Conservation (phyloP, 53 echinoderm and acorn worm genomes). For the Henricia sp. region DNA sequence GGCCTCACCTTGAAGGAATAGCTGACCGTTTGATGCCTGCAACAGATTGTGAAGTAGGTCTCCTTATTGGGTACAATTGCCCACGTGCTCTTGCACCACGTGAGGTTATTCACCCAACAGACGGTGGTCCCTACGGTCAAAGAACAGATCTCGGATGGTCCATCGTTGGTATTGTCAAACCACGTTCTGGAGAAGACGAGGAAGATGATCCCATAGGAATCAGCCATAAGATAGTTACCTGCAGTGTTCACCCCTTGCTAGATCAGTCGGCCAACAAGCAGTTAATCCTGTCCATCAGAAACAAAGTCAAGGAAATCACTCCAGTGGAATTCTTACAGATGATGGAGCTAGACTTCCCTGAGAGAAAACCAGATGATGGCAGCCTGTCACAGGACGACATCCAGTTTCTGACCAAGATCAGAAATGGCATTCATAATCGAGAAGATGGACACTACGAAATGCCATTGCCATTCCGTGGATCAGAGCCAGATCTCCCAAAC, state of each 20-base stretch:
- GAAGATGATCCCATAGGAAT: constrained; percentile 44
- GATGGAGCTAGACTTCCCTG: constrained; percentile 61
- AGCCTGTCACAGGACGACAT: constrained; percentile 28
- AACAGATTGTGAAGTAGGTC: constrained; percentile 44
- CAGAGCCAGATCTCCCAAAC: constrained; percentile 47
- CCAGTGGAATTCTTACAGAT: constrained; percentile 41
- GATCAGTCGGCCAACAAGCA: not conserved
- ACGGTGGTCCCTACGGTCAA: constrained; percentile 44
- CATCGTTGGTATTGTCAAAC: constrained; percentile 48
- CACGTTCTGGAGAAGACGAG: not conserved
- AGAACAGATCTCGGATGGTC: constrained; percentile 66
- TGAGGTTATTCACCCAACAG: constrained; percentile 35
- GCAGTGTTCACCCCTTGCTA: constrained; percentile 23
- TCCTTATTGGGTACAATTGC: constrained; percentile 64
- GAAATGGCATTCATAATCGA: constrained; percentile 26
- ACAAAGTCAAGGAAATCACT: constrained; percentile 44
- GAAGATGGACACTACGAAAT: constrained; percentile 70
- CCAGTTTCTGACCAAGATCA: constrained; percentile 27
- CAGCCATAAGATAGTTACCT: constrained; percentile 48
- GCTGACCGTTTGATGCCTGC: constrained; percentile 32
- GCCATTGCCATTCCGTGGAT: constrained; percentile 62
- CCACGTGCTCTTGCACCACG: constrained; percentile 51
- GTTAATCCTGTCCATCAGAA: not conserved
- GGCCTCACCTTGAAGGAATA: constrained; percentile 49
- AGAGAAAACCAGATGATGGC: not conserved